Evolutionary conservation across 2,888 invertebrate species (phyloP), one percentile per base, ranked within the genome.

Genomic region (Erebia epiphron): DNA sequence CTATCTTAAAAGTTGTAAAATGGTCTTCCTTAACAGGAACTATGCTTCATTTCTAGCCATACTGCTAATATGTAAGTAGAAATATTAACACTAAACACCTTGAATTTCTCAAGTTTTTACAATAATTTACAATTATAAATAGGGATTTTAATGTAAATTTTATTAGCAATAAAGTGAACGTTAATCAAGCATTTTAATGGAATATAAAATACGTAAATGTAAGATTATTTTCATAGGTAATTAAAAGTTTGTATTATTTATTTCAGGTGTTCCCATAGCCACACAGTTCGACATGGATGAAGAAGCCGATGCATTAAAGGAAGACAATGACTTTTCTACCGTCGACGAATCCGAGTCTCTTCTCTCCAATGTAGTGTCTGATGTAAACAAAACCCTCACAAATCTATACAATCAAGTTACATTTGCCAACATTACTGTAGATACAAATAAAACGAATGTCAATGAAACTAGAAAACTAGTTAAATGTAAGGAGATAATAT

Each of bases 331-430:
- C 68, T 80, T 91, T 35, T 84, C 90, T 0, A 92, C 92, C 75
- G 91, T 92, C 0, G 92, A 92, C 67, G 92, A 92, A 78, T 91
- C 92, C 1, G 91, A 92, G 76, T 91, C 92, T 16, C 78, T 93
- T 9, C 85, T 93, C 1, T 90, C 91, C 7, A 90, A 91, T 77
- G 91, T 92, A 10, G 90, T 91, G 0, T 90, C 90, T 0, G 92
- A 93, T 78, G 90, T 93, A 5, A 92, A 93, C 73, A 91, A 92
- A 80, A 93, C 93, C 2, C 80, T 92, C 0, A 91, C 91, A 11
- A 90, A 84, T 70, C 79, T 92, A 1, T 91, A 91, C 74, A 92
- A 92, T 71, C 91, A 92, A 41, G 91, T 92, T 1, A 91, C 92
- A 3, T 84, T 90, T 13, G 90, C 89, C 0, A 93, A 93, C 74